Percentiles rank a stretch among this genome's conserved stretches.
Conservation (phyloP, 2,888 invertebrate species). For the Pomacea canaliculata region DNA sequence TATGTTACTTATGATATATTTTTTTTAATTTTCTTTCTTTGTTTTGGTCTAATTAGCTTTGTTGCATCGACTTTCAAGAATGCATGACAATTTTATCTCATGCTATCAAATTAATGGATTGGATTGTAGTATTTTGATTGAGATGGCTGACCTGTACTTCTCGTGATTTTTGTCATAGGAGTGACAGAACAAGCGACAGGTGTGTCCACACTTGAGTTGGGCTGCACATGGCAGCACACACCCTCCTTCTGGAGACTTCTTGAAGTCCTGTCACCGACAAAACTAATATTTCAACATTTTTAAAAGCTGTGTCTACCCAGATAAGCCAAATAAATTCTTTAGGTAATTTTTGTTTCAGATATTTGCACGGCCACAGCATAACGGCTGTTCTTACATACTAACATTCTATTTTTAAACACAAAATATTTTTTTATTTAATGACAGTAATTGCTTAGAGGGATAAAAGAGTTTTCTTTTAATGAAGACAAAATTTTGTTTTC, state of each 20-base stretch:
- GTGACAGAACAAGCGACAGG: slow-evolving; percentile 22
- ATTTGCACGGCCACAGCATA: no score
- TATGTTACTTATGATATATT: neutral
- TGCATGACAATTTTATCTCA: no score
- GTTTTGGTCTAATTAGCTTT: neutral
- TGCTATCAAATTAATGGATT: no score
- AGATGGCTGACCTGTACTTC: neutral
- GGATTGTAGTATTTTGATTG: neutral
- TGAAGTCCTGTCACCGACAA: slow-evolving; percentile 18
- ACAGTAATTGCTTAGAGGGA: no score
- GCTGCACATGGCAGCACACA: slow-evolving; percentile 20
- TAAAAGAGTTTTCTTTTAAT: no score
- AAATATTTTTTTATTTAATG: no score
- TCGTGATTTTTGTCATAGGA: slow-evolving; percentile 16
- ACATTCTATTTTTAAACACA: no score
- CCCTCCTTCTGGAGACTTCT: slow-evolving; percentile 24
- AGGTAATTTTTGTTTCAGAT: neutral
- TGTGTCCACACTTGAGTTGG: slow-evolving; percentile 23
- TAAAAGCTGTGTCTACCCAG: neutral
- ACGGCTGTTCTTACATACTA: no score
- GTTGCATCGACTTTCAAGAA: no score
- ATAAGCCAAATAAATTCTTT: neutral
- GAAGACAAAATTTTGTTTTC: no score
- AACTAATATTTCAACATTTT: neutral
- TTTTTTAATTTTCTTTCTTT: neutral